A percentile compares a stretch with the other conserved stretches of the same genome.
These are phyloP conservation scores for Endotricha flammealis DNA, from an alignment of 2,888 invertebrate genomes.

Conservation along the genomic window DNA sequence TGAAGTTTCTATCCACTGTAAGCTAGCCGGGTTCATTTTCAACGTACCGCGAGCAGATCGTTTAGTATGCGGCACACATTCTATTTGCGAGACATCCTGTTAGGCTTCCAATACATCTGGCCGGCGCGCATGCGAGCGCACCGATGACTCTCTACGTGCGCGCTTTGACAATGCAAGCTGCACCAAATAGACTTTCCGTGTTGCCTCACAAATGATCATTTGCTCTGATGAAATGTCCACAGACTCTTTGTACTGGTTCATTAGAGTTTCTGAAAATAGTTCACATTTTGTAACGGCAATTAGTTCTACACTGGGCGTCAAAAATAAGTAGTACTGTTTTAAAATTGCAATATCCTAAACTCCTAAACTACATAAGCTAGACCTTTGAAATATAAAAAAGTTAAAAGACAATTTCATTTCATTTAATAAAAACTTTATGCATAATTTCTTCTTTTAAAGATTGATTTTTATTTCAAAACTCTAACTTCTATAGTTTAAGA, in stretches of 20 bases:
- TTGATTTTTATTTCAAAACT: too few relatives aligned
- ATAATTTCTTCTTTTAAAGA: too few relatives aligned
- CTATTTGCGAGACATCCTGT: slow-evolving; percentile 74
- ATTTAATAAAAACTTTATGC: too few relatives aligned
- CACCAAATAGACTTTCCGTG: slow-evolving; percentile 31
- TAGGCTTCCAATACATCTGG: slow-evolving; percentile 76
- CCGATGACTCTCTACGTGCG: slow-evolving; percentile 54
- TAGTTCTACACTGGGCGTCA: too few relatives aligned
- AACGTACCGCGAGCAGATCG: slow-evolving; percentile 26
- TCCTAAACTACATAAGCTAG: too few relatives aligned
- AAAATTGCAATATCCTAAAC: too few relatives aligned
- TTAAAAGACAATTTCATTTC: too few relatives aligned
- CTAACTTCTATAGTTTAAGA: too few relatives aligned
- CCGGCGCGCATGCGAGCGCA: slow-evolving; percentile 41
- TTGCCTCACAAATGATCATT: background rate
- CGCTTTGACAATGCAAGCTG: slow-evolving; percentile 39
- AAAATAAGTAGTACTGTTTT: too few relatives aligned
- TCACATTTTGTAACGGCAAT: too few relatives aligned
- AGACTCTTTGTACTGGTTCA: background rate
- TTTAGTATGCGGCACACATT: slow-evolving; percentile 58
- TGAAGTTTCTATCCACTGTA: too few relatives aligned
- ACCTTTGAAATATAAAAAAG: too few relatives aligned
- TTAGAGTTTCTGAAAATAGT: background rate
- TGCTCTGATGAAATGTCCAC: background rate
- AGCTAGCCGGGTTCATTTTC: slow-evolving; percentile 14